Conservation (phyloP, 2,888 invertebrate species). For the Carcina quercana region DNA sequence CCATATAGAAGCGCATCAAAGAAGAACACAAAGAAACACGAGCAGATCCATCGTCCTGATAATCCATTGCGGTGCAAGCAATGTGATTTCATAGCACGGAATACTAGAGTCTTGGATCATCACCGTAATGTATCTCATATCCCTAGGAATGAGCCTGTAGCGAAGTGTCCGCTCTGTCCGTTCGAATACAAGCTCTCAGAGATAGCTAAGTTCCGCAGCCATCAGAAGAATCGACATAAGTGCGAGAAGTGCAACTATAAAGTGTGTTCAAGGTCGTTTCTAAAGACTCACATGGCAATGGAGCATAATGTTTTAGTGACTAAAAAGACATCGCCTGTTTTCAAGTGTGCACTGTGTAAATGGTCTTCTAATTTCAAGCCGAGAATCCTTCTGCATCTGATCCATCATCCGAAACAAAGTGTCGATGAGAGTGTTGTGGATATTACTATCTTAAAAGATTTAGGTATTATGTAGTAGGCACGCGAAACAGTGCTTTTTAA, state of each 20-base stretch:
- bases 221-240: slow-evolving; percentile 8
- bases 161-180: background rate
- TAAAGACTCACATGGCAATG: slow-evolving; percentile 19
- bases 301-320: slow-evolving; percentile 11
- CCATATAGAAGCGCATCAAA: slow-evolving; percentile 47
- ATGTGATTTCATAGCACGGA: slow-evolving; percentile 41
- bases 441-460: slow-evolving; percentile 24
- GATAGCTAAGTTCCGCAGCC: slow-evolving; percentile 12
- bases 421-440: slow-evolving; percentile 36
- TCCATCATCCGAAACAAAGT: slow-evolving; percentile 49
- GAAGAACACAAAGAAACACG: slow-evolving; percentile 54
- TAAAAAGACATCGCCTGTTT: slow-evolving; percentile 19
- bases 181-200: slow-evolving; percentile 6
- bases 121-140: slow-evolving; percentile 21
- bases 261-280: slow-evolving; percentile 14
- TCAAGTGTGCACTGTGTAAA: slow-evolving; percentile 34
- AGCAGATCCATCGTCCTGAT: slow-evolving; percentile 40
- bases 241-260: slow-evolving; percentile 23
- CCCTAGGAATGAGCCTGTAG: background rate
- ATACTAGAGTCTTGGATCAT: slow-evolving; percentile 24
- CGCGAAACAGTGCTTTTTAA: too few species aligned
- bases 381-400: slow-evolving; percentile 46
- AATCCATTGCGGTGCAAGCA: slow-evolving; percentile 39
- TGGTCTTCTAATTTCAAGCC: slow-evolving; percentile 35
- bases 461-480: slow-evolving; percentile 21